Evolutionary conservation across 2,797 vertebrate genomes (phyloP).

Genomic region (Fundulus diaphanus): DNA sequence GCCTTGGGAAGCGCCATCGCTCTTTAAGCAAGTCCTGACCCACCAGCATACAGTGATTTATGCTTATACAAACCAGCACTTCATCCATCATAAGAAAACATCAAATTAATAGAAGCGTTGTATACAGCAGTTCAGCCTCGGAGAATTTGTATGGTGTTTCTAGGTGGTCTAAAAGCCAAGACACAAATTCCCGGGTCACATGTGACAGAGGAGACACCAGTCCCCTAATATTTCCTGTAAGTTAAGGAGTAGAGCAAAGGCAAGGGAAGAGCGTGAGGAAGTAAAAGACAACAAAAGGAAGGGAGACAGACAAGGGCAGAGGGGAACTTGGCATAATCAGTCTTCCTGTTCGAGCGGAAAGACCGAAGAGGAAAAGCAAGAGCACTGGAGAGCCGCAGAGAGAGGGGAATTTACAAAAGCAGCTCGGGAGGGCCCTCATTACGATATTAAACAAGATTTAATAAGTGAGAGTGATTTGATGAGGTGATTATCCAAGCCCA

Average conservation of each 20-base stretch:
- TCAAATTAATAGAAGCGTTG: conserved; percentile 59
- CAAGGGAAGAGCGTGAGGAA: conserved; percentile 34
- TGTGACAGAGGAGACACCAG: conserved; percentile 12
- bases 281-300: conserved; percentile 32
- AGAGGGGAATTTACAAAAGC: conserved; percentile 90
- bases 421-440: conserved; percentile 97
- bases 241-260: conserved; percentile 22
- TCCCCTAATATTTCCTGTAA: conserved; percentile 14
- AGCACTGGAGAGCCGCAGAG: conserved; percentile 53
- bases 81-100: conserved; percentile 68
- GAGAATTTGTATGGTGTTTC: conserved; percentile 36
- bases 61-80: conserved; percentile 52
- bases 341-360: conserved; percentile 75
- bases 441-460: conserved; percentile 99
- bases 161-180: conserved; percentile 12
- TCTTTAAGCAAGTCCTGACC: conserved; percentile 65
- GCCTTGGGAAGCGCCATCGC: conserved; percentile 70
- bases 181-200: conserved; percentile 19
- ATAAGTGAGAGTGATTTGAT: conserved; percentile 99
- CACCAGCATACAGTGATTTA: conserved; percentile 63
- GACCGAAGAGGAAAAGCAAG: conserved; percentile 83
- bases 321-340: conserved; percentile 49
- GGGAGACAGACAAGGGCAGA: conserved; percentile 33
- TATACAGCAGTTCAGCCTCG: conserved; percentile 25
- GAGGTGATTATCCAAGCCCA: conserved; percentile 94